Base-by-base conservation (phyloP, 2,797 vertebrate species). In the Micropoecilia bifurca region DNA sequence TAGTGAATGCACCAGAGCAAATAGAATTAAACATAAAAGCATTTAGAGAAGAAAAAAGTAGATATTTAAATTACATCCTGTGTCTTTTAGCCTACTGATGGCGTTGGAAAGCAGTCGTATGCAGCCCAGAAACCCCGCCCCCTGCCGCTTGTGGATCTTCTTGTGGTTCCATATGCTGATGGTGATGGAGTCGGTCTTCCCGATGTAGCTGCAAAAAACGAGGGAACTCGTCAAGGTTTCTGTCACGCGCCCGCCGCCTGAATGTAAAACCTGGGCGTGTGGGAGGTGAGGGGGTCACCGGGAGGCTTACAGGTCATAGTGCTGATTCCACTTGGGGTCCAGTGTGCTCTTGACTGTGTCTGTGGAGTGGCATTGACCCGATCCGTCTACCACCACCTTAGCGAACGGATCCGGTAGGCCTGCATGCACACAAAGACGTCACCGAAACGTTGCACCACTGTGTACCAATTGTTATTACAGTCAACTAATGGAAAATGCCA, bases 131-230 rank as follows among this genome's bases (percentile, higher is more conserved):
- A 99, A 99, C 90, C 98, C 98, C 4, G 97, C 98, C 80, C 98
- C 98, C 94, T 99, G 98, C 83, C 98, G 97, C 95, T 99, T 99
- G 93, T 99, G 98, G 90, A 99, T 99, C 96, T 99, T 99, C 95
- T 99, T 99, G 92, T 99, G 98, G 96, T 99, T 99, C 98, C 98
- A 99, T 90, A 99, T 96, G 14, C 98, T 99, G 95, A 99, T 98
- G 87, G 98, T 99, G 94, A 99, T 98, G 69, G 98, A 99, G 95
- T 99, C 98, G 0, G 97, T 97, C 93, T 99, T 99, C 77, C 98
- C 98, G 83, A 99, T 97, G 46, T 99, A 99, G 86, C 97, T 98
- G 90, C 20, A 87, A 76, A 1, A n/a, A 4, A 8, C 12, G 3
- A 43, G 39, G 39, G 12, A 43, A 69, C 39, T 43, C 10, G 25